Conservation (phyloP, 2,113 vertebrate genomes). For the Dissostichus mawsoni region DNA sequence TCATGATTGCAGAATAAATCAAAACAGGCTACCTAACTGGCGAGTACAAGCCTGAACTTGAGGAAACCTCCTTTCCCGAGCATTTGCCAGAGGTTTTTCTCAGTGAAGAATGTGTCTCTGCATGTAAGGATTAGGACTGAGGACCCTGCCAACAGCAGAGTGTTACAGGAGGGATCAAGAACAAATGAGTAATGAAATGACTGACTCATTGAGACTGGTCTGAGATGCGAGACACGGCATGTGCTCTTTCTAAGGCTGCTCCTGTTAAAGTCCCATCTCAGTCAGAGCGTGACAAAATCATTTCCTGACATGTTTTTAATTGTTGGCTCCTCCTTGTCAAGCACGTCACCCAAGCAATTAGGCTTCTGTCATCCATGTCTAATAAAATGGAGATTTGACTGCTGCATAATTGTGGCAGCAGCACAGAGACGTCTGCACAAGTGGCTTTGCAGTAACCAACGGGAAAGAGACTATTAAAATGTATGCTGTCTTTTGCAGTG, state of each 20-base stretch:
- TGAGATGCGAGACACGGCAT: constrained; percentile 37
- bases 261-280: constrained; percentile 36
- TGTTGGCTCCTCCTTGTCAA: constrained; percentile 62
- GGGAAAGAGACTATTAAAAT: constrained; percentile 16
- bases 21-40: constrained; percentile 7
- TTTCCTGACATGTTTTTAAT: constrained; percentile 72
- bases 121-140: constrained; percentile 61
- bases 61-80: constrained; percentile 30
- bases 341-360: constrained; percentile 69
- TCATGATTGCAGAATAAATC: neutral
- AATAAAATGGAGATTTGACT: constrained; percentile 55
- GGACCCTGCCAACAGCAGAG: constrained; percentile 61
- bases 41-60: constrained; percentile 31
- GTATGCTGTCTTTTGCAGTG: neutral
- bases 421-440: constrained; percentile 22
- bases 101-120: constrained; percentile 46
- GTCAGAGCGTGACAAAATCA: constrained; percentile 42
- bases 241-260: constrained; percentile 23
- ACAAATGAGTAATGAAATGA: constrained; percentile 72
- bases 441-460: constrained; percentile 14
- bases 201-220: constrained; percentile 61
- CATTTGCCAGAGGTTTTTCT: constrained; percentile 41
- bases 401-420: constrained; percentile 35
- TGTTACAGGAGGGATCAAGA: constrained; percentile 71
- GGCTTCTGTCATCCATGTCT: constrained; percentile 57